Conservation (phyloP, 2,113 vertebrate genomes). For the Gallinago paraguaiae region DNA sequence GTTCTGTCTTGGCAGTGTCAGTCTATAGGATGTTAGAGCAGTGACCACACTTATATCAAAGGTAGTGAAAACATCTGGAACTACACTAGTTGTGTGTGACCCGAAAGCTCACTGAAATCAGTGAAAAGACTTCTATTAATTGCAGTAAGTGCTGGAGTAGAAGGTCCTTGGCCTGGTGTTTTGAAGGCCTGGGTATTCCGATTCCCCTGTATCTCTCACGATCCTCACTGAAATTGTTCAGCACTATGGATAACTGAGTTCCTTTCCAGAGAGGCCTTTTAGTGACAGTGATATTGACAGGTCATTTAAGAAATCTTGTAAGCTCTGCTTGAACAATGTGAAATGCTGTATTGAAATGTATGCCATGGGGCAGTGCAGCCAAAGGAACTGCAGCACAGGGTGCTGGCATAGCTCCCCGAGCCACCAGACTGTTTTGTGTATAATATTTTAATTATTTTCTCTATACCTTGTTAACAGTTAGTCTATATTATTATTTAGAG, state of each 20-base stretch:
- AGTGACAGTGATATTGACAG: neutral
- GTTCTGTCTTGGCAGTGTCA: neutral
- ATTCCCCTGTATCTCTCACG: neutral
- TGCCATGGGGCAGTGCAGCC: neutral
- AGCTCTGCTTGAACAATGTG: neutral
- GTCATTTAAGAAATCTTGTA: neutral
- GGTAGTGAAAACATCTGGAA: neutral
- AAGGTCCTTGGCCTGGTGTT: neutral
- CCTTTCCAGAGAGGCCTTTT: neutral
- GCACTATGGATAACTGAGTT: neutral
- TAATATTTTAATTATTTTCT: neutral
- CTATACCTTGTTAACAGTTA: neutral
- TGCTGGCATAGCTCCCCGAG: neutral
- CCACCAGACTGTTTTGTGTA: neutral
- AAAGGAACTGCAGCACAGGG: neutral
- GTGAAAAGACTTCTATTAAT: neutral
- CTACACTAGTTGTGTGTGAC: neutral
- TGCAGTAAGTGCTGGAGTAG: neutral
- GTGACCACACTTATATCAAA: accelerated
- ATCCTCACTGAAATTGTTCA: neutral
- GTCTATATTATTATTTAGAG: neutral
- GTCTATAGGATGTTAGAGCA: neutral
- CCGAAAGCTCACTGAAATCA: neutral
- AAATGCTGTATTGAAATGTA: neutral
- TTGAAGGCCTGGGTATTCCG: neutral